phyloP scores from a whole-genome alignment of 1,140 invertebrate species.

The Meloidogyne hapla region DNA sequence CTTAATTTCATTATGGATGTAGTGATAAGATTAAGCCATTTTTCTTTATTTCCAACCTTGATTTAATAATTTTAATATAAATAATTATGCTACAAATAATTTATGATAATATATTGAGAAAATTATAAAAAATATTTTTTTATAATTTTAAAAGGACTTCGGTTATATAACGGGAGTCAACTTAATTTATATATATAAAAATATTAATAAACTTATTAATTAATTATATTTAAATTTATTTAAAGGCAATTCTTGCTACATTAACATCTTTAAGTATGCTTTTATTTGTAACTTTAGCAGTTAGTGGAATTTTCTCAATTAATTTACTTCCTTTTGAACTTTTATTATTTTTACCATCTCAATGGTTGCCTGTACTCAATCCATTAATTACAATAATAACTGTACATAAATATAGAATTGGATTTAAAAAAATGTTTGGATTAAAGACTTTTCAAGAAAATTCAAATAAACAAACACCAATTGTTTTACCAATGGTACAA shows the following conservation, averaged over 20 bases:
- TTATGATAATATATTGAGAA: too few species aligned
- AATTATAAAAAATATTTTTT: too few species aligned
- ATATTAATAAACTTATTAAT: too few species aligned
- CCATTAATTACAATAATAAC: constrained; percentile 11
- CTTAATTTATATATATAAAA: too few species aligned
- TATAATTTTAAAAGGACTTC: too few species aligned
- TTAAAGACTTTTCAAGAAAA: not conserved
- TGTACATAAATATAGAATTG: constrained; percentile 11
- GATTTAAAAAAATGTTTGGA: constrained; percentile 6
- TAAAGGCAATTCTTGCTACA: not conserved
- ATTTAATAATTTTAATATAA: too few species aligned
- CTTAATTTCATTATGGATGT: too few species aligned
- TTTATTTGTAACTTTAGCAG: not conserved
- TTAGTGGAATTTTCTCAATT: not conserved
- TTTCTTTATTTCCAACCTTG: too few species aligned
- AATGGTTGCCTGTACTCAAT: constrained; percentile 17
- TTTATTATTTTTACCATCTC: constrained; percentile 3
- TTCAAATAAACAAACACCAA: not conserved
- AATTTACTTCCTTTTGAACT: constrained; percentile 2
- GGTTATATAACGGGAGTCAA: too few species aligned
- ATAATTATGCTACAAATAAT: too few species aligned
- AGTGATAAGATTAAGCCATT: too few species aligned
- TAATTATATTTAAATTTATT: not conserved
- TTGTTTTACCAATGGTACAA: not conserved
- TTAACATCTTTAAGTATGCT: not conserved